Evolutionary conservation across 2,797 vertebrate genomes (phyloP).

Genomic region (Hemitrygon akajei): DNA sequence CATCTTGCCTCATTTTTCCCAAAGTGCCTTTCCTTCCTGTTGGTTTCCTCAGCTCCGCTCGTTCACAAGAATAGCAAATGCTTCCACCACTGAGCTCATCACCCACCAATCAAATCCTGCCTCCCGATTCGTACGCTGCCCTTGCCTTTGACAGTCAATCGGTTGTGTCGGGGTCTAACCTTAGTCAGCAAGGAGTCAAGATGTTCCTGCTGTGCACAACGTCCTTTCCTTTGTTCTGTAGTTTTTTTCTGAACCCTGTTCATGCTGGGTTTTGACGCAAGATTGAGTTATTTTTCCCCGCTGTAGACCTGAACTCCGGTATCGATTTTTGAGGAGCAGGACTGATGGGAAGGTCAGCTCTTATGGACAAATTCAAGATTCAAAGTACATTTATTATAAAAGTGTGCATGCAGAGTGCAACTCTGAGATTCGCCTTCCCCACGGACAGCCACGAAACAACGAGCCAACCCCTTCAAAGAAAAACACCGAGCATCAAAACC

Average conservation of each 20-base stretch:
- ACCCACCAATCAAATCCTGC: not conserved
- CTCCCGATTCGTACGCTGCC: not conserved
- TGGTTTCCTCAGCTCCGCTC: not conserved
- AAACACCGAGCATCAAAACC: too few species aligned
- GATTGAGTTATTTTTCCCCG: not conserved
- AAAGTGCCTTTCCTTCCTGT: not conserved
- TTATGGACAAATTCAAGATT: not conserved
- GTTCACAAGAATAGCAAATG: constrained; percentile 8
- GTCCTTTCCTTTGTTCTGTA: not conserved
- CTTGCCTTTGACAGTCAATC: not conserved
- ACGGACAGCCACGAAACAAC: too few species aligned
- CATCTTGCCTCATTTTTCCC: not conserved
- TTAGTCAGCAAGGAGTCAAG: not conserved
- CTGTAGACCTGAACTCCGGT: not conserved
- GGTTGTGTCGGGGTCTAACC: constrained; percentile 4
- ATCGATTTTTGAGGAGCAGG: not conserved
- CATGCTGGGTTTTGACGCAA: not conserved
- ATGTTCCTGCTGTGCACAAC: constrained; percentile 5
- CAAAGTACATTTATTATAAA: not conserved
- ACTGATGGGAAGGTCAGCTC: not conserved
- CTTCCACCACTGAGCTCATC: not conserved
- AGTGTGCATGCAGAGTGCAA: too few species aligned
- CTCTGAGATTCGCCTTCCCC: too few species aligned
- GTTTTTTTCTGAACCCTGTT: not conserved
- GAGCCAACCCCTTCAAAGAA: too few species aligned